Evolutionary conservation across 2,888 invertebrate genomes (phyloP).

Genomic region (Gibbula magus): DNA sequence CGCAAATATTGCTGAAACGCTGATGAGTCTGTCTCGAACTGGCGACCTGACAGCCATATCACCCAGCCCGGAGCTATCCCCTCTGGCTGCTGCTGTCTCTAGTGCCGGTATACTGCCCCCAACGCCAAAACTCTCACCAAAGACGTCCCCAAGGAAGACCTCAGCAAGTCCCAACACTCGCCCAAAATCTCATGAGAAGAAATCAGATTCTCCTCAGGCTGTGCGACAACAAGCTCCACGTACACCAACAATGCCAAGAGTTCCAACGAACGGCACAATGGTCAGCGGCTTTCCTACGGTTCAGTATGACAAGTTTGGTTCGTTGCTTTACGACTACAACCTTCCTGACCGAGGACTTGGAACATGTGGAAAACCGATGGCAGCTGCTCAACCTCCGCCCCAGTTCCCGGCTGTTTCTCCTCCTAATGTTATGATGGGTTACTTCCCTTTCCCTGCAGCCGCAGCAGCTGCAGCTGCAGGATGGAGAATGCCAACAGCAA

Average conservation of each 20-base stretch:
- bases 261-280: background rate
- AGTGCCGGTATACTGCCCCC: slow-evolving; percentile 1
- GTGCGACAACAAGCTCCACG: background rate
- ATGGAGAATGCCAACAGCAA: slow-evolving; percentile 22
- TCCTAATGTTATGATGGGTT: slow-evolving; percentile 41
- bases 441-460: slow-evolving; percentile 35
- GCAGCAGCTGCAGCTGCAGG: slow-evolving; percentile 29
- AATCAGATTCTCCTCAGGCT: background rate
- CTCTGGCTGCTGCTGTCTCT: slow-evolving; percentile 3
- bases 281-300: slow-evolving; percentile 13
- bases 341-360: slow-evolving; percentile 67
- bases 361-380: slow-evolving; percentile 38
- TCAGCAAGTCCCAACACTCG: slow-evolving; percentile 4
- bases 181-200: slow-evolving; percentile 15
- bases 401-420: slow-evolving; percentile 41
- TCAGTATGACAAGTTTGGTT: slow-evolving; percentile 48
- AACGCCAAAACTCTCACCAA: slow-evolving; percentile 24
- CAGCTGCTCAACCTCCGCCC: slow-evolving; percentile 43
- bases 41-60: slow-evolving; percentile 13
- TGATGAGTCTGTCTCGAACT: slow-evolving; percentile 19
- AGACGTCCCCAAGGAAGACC: slow-evolving; percentile 22
- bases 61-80: background rate
- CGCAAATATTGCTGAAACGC: slow-evolving; percentile 23
- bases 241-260: slow-evolving; percentile 3
- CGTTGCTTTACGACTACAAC: slow-evolving; percentile 62